A percentile compares a stretch with the other conserved stretches of the same genome.
Evolutionary conservation across 2,113 vertebrate genomes (phyloP).

Genomic region (Sapayoa aenigma): DNA sequence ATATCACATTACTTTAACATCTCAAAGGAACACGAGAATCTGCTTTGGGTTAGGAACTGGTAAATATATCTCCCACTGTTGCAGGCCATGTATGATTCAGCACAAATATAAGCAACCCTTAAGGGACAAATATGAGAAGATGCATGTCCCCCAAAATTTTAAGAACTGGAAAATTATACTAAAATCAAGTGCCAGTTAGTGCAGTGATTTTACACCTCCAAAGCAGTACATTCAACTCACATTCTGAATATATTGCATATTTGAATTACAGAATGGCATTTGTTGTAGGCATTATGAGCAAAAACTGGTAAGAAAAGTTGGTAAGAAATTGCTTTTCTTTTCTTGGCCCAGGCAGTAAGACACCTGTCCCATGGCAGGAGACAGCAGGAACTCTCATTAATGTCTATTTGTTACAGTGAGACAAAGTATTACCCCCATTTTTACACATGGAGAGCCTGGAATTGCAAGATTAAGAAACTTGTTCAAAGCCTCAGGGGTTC

Average conservation of each 20-base stretch:
- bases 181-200: neutral
- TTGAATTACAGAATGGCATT: neutral
- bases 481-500: constrained; percentile 16
- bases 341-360: neutral
- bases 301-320: neutral
- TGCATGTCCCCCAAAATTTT: neutral
- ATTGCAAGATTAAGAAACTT: constrained; percentile 40
- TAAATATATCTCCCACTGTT: neutral
- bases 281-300: neutral
- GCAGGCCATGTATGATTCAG: neutral
- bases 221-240: neutral
- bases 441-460: neutral
- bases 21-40: neutral
- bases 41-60: neutral
- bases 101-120: neutral
- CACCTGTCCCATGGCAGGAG: constrained; percentile 20
- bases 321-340: neutral
- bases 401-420: neutral
- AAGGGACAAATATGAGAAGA: neutral
- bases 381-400: neutral
- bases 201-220: neutral
- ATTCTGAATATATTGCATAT: neutral
- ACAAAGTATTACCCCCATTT: neutral
- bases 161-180: neutral
- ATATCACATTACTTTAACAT: neutral